Percentiles rank a stretch among this genome's conserved stretches.
Evolutionary conservation across 2,797 vertebrate genomes (phyloP).

Genomic region (Morus bassanus): DNA sequence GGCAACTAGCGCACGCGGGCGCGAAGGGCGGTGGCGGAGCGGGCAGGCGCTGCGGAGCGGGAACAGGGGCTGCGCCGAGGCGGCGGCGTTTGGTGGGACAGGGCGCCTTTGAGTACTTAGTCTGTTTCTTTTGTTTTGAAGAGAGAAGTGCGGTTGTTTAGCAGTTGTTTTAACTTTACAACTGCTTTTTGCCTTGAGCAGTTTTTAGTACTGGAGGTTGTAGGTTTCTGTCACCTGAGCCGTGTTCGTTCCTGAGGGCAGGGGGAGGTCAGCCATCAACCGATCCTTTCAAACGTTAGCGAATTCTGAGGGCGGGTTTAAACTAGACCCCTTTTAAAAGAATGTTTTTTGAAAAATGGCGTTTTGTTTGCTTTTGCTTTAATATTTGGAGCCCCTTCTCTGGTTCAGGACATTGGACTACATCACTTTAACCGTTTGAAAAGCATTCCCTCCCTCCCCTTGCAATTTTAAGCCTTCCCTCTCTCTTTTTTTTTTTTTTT

Average conservation of each 20-base stretch:
- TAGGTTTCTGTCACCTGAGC: not conserved
- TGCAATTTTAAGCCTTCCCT: not conserved
- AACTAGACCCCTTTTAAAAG: not conserved
- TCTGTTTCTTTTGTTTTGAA: not conserved
- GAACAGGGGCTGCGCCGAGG: not conserved
- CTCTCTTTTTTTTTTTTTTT: not conserved
- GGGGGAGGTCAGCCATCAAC: too few relatives aligned
- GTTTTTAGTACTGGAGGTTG: rapidly evolving
- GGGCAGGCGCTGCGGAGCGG: not conserved
- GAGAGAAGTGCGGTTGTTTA: not conserved
- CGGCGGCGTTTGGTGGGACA: not conserved
- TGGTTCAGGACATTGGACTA: not conserved
- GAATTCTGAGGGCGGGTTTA: not conserved
- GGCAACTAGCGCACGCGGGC: not conserved
- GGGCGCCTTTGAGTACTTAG: not conserved
- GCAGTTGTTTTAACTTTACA: not conserved
- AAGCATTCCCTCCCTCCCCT: not conserved
- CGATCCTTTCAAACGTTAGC: not conserved
- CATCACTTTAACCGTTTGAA: not conserved
- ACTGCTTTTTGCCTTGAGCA: not conserved
- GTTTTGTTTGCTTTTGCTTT: not conserved
- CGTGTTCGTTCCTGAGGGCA: not conserved
- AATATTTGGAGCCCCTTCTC: not conserved
- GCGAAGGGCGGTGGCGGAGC: not conserved
- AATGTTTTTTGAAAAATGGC: rapidly evolving